These are phyloP conservation scores for Caracal caracal DNA, from an alignment of 2,113 vertebrate species.

Conservation along the genomic window DNA sequence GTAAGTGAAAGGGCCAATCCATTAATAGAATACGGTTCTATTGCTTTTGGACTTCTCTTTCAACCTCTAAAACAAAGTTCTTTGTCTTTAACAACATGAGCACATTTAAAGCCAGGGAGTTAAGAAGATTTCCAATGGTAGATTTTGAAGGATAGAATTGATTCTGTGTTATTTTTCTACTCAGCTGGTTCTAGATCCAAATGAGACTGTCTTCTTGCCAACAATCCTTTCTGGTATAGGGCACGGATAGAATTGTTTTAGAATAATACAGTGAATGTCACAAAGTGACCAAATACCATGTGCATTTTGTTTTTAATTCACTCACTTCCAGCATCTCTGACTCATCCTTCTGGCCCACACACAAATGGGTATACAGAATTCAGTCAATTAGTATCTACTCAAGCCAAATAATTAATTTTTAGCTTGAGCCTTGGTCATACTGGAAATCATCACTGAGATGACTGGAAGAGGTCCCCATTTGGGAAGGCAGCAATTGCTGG, in stretches of 20 bases:
- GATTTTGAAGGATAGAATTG: neutral
- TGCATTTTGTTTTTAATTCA: neutral
- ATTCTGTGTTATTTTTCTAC: neutral
- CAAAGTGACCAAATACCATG: neutral
- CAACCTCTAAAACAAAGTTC: neutral
- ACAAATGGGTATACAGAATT: neutral
- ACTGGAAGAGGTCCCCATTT: neutral
- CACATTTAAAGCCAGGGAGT: neutral
- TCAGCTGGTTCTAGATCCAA: neutral
- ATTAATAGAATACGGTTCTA: neutral
- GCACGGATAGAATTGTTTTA: neutral
- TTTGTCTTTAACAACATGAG: neutral
- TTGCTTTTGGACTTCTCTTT: neutral
- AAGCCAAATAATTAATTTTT: conserved; percentile 8
- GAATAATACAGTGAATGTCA: neutral
- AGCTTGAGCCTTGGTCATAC: neutral
- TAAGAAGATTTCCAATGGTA: neutral
- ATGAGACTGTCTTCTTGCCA: neutral
- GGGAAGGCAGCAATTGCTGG: neutral
- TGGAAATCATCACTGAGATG: neutral
- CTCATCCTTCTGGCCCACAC: neutral
- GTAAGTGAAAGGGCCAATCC: neutral
- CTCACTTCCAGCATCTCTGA: neutral
- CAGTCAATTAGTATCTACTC: neutral
- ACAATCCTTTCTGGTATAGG: neutral